Base-by-base conservation (phyloP, 2,113 vertebrate species). In the Pseudonaja textilis region DNA sequence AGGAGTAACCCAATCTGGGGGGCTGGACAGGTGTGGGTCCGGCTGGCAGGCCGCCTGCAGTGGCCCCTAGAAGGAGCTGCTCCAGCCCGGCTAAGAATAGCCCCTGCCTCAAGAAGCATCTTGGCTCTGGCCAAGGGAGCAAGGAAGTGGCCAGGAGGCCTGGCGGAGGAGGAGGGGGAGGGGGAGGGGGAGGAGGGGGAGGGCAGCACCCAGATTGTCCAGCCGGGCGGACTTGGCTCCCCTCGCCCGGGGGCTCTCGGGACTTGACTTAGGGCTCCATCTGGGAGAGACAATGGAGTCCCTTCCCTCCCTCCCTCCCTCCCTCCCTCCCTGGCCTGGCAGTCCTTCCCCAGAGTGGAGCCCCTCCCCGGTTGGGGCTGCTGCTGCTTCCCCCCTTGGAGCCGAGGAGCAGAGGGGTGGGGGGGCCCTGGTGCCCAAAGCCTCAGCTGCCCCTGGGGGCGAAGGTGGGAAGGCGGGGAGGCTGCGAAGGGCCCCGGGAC, bases 1-100 rank as follows among this genome's bases (percentile, higher is more conserved):
- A 96, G 95, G 94, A 94, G 97, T 97, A 97, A 97, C 95, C 90
- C 39, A 90, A 97, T 97, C 97, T 34, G 94, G 69, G 11, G 55
- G 81, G 42, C n/a, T 29, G 1, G 0, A 96, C 97, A 96, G 97
- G 95, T 97, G 96, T 90, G 22, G 0, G 0, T 0, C 2, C 89
- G 29, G 59, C 92, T 85, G 85, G 14, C 12, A 1, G 12, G 54
- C 5, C 0, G 87, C 81, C 74, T 1, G 0, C 20, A 45, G 0
- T 1, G 26, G 93, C 29, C 95, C 96, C 95, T 97, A 94, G 92
- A 96, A 97, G 96, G 96, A 95, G 95, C 88, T 85, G 96, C 64
- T 18, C n/a, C n/a, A 0, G 93, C 93, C 94, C 11, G 26, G 89
- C 91, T 96, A 90, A 97, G 97, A 96, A 97, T 97, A 97, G 94